Conservation (phyloP, 1,140 invertebrate genomes). For the Sycophaga agraensis region DNA sequence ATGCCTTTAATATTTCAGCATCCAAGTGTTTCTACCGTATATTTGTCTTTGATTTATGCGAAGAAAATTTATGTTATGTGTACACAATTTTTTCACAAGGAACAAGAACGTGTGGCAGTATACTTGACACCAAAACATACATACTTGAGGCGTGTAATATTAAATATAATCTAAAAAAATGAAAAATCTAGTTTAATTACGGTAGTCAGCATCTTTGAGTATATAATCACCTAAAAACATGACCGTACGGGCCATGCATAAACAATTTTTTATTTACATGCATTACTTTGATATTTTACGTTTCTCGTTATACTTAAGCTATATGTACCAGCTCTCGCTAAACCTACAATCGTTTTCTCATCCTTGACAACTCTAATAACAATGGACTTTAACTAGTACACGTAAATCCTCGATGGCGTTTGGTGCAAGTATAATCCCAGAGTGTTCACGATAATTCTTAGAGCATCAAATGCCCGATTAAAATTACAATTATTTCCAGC, state of each 20-base stretch:
- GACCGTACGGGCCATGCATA: not conserved
- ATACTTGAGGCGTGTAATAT: not conserved
- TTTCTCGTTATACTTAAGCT: too few relatives aligned
- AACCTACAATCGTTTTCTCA: too few relatives aligned
- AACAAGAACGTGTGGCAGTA: not conserved
- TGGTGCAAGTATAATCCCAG: not conserved
- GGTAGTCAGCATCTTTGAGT: not conserved
- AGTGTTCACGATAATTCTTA: not conserved
- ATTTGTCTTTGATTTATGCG: not conserved
- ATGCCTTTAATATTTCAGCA: not conserved
- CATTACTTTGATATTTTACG: constrained; percentile 11
- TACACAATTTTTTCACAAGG: not conserved
- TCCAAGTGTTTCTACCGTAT: not conserved
- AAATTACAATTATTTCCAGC: too few relatives aligned
- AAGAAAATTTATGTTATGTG: not conserved
- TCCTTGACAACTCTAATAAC: not conserved
- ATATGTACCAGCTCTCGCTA: too few relatives aligned
- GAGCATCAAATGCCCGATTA: too few relatives aligned
- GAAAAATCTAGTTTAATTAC: too few relatives aligned
- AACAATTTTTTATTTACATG: constrained; percentile 22
- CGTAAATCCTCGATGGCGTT: not conserved
- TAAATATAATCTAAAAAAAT: constrained; percentile 13
- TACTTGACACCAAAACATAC: not conserved
- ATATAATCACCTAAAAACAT: not conserved
- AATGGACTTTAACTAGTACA: constrained; percentile 1